Conservation (phyloP, 2,888 invertebrate species). For the Dione juno region DNA sequence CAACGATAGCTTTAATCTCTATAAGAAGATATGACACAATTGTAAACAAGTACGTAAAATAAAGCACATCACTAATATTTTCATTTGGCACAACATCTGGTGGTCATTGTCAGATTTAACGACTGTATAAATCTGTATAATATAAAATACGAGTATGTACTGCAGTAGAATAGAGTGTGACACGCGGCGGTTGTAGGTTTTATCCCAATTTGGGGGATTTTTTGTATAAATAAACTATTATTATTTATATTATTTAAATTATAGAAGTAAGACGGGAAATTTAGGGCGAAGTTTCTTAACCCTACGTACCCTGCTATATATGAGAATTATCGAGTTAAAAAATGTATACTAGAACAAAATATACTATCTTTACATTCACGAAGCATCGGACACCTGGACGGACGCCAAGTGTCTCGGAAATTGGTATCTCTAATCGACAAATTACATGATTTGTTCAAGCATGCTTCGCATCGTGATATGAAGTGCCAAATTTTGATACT, state of each 20-base stretch:
- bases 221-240: background rate
- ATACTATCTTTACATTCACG: slow-evolving; percentile 32
- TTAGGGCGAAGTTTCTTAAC: no score
- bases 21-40: slow-evolving; percentile 15
- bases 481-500: slow-evolving; percentile 3
- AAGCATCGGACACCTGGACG: slow-evolving; percentile 52
- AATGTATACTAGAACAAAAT: background rate
- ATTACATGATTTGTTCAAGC: slow-evolving; percentile 27
- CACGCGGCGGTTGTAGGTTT: background rate
- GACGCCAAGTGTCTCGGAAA: slow-evolving; percentile 55
- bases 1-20: background rate
- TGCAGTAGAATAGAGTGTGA: background rate
- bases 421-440: slow-evolving; percentile 33
- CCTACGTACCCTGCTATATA: no score
- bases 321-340: no score
- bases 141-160: slow-evolving; percentile 25
- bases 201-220: background rate
- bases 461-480: slow-evolving; percentile 20
- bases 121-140: slow-evolving; percentile 61
- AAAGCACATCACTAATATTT: slow-evolving; percentile 36
- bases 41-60: slow-evolving; percentile 13
- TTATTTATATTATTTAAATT: no score
- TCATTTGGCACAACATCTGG: slow-evolving; percentile 50
- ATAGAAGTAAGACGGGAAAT: no score
- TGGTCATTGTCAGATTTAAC: slow-evolving; percentile 54